Evolutionary conservation across 2,888 invertebrate species (phyloP), one percentile per base, ranked within the genome.

Genomic region (Eupeodes luniger): DNA sequence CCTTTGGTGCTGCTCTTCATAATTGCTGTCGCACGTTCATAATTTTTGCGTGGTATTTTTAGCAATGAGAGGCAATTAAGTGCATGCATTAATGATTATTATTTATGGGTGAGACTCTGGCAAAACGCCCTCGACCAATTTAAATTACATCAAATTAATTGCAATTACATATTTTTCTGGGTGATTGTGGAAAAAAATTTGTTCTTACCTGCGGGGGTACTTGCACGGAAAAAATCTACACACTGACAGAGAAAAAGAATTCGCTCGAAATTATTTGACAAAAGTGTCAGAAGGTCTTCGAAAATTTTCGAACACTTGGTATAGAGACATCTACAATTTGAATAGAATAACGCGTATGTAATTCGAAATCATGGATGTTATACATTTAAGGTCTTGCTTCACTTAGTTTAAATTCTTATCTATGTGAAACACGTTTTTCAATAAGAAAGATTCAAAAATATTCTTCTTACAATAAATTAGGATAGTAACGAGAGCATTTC

Each of bases 11-110:
- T 59, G 55, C 44, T n/a, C 51, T 59, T 84, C 72, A 84, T 81
- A 85, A 78, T 78, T 77, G 57, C 51, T n/a, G 74, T 44, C 19
- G 76, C 34, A 59, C 69, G 51, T 49, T 84, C 85, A 88, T 88
- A 88, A 85, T 85, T 88, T 72, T 88, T 72, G 81, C n/a, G 69
- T 47, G 69, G 70, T 88, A 85, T 88, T 88, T 88, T 85, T 88
- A 85, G 81, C 84, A 84, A 84, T 84, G 74, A 36, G 47, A 49
- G 14, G 47, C 88, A 88, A 88, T 81, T 85, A 81, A 78, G 62
- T 64, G 81, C 55, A 75, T 12, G 53, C 53, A 81, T 55, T 85
- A 78, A 81, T 88, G 81, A 77, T 83, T 76, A 3, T 14, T 27
- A 49, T 66, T 61, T 76, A 80, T 77, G 70, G 51, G 76, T 76